A percentile compares a stretch with the other conserved stretches of the same genome.
Conservation (phyloP, 2,797 vertebrate species). For the Arnoldichthys spilopterus region DNA sequence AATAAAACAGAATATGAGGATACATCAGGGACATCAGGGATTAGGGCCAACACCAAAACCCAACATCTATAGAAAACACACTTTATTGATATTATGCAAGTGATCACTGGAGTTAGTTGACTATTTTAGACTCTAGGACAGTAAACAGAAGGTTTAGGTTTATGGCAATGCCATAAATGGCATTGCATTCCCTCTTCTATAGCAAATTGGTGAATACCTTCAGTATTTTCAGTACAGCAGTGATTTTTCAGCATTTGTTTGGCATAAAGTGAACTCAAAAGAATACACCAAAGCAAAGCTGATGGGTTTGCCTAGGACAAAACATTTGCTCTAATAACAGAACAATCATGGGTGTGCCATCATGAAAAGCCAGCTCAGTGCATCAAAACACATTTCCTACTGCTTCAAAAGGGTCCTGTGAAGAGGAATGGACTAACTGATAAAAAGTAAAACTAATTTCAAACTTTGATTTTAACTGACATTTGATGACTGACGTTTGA, state of each 20-base stretch:
- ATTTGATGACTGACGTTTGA: not conserved
- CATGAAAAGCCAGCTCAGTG: slow-evolving; percentile 19
- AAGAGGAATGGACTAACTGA: not conserved
- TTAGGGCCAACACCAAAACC: not conserved
- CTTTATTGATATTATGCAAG: too few species aligned
- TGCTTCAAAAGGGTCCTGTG: slow-evolving; percentile 17
- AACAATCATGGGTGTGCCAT: slow-evolving; percentile 39
- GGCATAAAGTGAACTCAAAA: not conserved
- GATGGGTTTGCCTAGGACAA: not conserved
- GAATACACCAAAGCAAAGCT: not conserved
- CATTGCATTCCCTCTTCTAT: too few species aligned
- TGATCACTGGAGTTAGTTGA: too few species aligned
- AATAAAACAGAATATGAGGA: not conserved
- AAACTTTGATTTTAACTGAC: not conserved
- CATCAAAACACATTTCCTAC: not conserved
- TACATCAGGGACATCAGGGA: not conserved
- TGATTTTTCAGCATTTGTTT: too few species aligned
- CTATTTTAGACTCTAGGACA: too few species aligned
- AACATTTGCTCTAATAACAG: not conserved
- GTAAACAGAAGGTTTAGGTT: too few species aligned
- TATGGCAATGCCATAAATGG: too few species aligned
- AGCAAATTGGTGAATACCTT: not conserved
- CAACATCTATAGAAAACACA: not conserved
- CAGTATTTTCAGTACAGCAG: too few species aligned
- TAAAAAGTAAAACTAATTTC: not conserved